Conservation (phyloP, 2,888 invertebrate genomes). For the Penaeus monodon region DNA sequence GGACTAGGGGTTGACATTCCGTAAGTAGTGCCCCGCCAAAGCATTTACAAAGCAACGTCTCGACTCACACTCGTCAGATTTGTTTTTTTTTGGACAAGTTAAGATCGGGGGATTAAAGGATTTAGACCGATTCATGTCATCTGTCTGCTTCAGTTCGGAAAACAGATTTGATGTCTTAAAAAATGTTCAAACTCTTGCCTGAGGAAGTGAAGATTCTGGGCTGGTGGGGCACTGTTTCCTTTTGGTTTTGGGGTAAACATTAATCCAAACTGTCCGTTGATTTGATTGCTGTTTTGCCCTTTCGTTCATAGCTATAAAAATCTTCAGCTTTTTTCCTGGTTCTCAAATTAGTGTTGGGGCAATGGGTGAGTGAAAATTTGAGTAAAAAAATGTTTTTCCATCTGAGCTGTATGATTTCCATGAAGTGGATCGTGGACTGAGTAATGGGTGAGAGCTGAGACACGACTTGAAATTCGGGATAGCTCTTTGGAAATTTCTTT, state of each 20-base stretch:
- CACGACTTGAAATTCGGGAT: constrained; percentile 43
- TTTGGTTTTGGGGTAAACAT: constrained; percentile 26
- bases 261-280: constrained; percentile 17
- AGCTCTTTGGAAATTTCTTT: constrained; percentile 39
- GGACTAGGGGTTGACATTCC: constrained; percentile 15
- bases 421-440: constrained; percentile 46
- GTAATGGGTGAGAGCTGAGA: constrained; percentile 62
- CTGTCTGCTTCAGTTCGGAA: constrained; percentile 26
- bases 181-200: constrained; percentile 42
- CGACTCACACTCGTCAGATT: constrained; percentile 24
- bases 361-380: constrained; percentile 47
- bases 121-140: constrained; percentile 24
- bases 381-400: constrained; percentile 61
- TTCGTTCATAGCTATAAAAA: constrained; percentile 33
- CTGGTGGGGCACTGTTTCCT: constrained; percentile 1
- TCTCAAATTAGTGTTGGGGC: constrained; percentile 51
- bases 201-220: constrained; percentile 37
- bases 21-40: constrained; percentile 39
- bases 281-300: not conserved
- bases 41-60: constrained; percentile 20
- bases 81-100: constrained; percentile 13
- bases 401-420: constrained; percentile 54
- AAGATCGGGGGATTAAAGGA: constrained; percentile 13
- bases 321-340: constrained; percentile 45
- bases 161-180: not conserved